phyloP scores from a whole-genome alignment of 2,113 vertebrate genomes.

The Amphiprion ocellaris region DNA sequence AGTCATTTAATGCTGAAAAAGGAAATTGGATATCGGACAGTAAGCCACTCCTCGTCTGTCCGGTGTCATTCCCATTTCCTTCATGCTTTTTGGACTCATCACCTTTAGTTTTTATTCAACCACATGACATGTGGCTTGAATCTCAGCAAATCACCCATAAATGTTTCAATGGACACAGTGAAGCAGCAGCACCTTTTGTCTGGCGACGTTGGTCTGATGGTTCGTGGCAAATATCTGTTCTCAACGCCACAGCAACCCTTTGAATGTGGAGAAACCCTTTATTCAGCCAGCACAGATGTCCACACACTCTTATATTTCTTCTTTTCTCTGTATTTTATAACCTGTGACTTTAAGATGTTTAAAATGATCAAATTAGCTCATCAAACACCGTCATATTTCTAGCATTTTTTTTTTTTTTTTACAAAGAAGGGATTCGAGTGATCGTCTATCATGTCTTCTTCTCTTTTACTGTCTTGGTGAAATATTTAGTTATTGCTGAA shows the following conservation, averaged over 20 bases:
- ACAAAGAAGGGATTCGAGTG: background rate
- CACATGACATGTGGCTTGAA: conserved; percentile 22
- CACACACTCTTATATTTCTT: no score
- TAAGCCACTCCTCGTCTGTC: background rate
- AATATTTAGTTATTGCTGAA: background rate
- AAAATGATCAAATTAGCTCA: conserved; percentile 14
- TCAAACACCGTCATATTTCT: background rate
- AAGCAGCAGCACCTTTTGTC: no score
- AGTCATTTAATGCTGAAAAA: background rate
- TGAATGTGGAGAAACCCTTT: conserved; percentile 21
- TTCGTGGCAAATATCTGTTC: no score
- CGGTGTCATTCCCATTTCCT: conserved; percentile 3
- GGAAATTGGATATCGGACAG: conserved; percentile 14
- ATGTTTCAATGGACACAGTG: background rate
- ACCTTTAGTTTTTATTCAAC: conserved; percentile 7
- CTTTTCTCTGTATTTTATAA: background rate
- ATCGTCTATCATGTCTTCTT: background rate
- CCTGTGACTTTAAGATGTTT: conserved; percentile 16
- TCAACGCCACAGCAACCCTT: conserved; percentile 3
- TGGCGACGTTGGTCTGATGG: no score
- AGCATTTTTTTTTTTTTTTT: background rate
- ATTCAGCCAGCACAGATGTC: background rate
- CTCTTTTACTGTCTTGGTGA: background rate
- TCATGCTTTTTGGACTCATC: conserved; percentile 10
- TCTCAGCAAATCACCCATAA: conserved; percentile 8